phyloP scores from a whole-genome alignment of 2,113 vertebrate species.

The Phycodurus eques region DNA sequence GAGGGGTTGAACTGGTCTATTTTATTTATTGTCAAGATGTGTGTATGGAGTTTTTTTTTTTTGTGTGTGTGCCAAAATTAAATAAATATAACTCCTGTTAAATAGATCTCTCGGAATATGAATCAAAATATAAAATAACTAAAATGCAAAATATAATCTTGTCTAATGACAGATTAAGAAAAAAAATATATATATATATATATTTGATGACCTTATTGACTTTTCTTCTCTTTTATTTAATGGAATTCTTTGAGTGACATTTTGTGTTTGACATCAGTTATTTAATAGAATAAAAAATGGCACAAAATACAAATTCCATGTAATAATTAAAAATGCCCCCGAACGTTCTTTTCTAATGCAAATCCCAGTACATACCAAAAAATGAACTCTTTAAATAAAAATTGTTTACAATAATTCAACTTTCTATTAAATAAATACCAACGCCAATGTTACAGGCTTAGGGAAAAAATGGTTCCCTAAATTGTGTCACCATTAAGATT shows the following conservation, averaged over 20 bases:
- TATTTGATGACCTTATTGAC: neutral
- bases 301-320: neutral
- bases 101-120: neutral
- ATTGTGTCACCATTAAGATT: neutral
- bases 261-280: neutral
- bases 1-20: neutral
- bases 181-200: neutral
- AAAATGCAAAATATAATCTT: neutral
- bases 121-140: neutral
- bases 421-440: neutral
- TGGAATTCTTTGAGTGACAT: neutral
- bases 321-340: neutral
- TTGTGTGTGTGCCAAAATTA: neutral
- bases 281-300: neutral
- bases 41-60: neutral
- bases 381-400: neutral
- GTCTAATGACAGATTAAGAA: neutral
- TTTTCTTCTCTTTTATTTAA: neutral
- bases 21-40: constrained; percentile 1
- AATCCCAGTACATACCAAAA: neutral
- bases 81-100: neutral
- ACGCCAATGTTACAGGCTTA: too few species aligned
- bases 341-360: neutral
- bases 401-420: too few species aligned
- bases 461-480: neutral